Base-by-base conservation (phyloP, 1,140 invertebrate species). In the Drosophila mayri region DNA sequence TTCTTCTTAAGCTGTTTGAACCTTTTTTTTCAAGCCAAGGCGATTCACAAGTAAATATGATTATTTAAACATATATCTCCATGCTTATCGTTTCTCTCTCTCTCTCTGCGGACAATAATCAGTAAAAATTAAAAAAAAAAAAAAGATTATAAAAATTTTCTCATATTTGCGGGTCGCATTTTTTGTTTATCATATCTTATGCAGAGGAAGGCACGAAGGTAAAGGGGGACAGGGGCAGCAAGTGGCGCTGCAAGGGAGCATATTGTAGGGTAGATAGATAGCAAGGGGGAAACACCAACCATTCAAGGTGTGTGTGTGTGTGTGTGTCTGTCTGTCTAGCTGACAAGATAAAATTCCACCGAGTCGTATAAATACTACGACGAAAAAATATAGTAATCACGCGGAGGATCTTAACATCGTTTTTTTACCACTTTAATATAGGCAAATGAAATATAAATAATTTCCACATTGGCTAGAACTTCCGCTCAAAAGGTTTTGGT, bases 141-240 rank as follows among this genome's bases (percentile, higher is more conserved):
- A 22, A 40, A 18, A 30, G 55, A 65, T 62, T 35, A 28, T 22
- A 64, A 11, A 64, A 47, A 37, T 52, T 49, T 28, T 54, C 61
- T 50, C 66, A n/a, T 22, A 32, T 54, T 50, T 44, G 62, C 28
- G 20, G 37, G 22, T 70, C 62, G 66, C 62, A 68, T 68, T 64
- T 70, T 68, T 67, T 30, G 6, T 30, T 30, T 70, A 67, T 67
- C 66, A 67, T 70, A 70, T 70, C 66, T 54, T 32, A 22, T 30
- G 32, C 22, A 44, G 47, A 30, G 37, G 32, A 35, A 44, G 30
- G 50, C 25, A 52, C 20, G 22, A 49, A n/a, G 46, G 28, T n/a
- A 14, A 10, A 22, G 16, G 16, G 43, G 11, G 2, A 3, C 22
- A 22, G 22, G 22, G 22, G 22, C 30, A 30, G 22, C 25, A 25